A percentile compares a stretch with the other conserved stretches of the same genome.
Evolutionary conservation across 1,140 invertebrate species (phyloP).

Genomic region (Drosophila navojoa): DNA sequence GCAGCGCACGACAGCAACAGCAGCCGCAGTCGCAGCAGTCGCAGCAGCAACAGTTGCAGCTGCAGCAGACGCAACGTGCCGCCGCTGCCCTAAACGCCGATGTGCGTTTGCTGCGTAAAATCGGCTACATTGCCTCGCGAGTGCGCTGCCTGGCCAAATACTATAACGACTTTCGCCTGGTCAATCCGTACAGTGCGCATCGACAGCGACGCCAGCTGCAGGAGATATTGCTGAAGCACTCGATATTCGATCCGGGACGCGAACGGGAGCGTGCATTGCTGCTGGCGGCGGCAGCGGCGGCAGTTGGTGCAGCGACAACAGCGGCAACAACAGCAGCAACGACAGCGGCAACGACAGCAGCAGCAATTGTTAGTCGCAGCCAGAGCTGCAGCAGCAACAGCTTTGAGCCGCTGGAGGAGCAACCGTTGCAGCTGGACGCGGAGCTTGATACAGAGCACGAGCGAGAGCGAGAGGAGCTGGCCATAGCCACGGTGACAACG

Average conservation of each 20-base stretch:
- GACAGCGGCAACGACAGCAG: conserved; percentile 22
- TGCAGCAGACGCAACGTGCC: conserved; percentile 17
- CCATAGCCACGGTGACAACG: conserved; percentile 25
- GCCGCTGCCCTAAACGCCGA: conserved; percentile 60
- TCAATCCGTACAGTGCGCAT: conserved; percentile 76
- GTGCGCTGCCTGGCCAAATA: conserved; percentile 74
- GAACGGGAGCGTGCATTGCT: conserved; percentile 60
- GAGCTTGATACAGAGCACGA: conserved; percentile 4
- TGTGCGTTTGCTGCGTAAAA: conserved; percentile 74
- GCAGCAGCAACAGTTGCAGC: conserved; percentile 28
- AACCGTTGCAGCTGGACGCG: not conserved
- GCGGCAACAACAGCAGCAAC: conserved; percentile 14
- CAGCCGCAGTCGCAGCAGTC: conserved; percentile 41
- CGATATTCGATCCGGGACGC: conserved; percentile 74
- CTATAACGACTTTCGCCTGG: conserved; percentile 72
- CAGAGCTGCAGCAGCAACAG: conserved; percentile 47
- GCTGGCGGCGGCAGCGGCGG: conserved; percentile 62
- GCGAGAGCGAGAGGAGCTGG: conserved; percentile 7
- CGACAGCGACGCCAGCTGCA: conserved; percentile 75
- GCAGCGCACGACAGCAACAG: conserved; percentile 25
- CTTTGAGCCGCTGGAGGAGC: conserved; percentile 40
- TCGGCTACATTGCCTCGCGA: conserved; percentile 79
- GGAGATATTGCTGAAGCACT: conserved; percentile 75
- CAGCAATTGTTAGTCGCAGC: conserved; percentile 24
- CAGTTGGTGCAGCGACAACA: conserved; percentile 46